Evolutionary conservation across 37 sponge, comb jelly and placozoan genomes (phyloP), one percentile per base, ranked within the genome.

Genomic region (Petrosia ficiformis): DNA sequence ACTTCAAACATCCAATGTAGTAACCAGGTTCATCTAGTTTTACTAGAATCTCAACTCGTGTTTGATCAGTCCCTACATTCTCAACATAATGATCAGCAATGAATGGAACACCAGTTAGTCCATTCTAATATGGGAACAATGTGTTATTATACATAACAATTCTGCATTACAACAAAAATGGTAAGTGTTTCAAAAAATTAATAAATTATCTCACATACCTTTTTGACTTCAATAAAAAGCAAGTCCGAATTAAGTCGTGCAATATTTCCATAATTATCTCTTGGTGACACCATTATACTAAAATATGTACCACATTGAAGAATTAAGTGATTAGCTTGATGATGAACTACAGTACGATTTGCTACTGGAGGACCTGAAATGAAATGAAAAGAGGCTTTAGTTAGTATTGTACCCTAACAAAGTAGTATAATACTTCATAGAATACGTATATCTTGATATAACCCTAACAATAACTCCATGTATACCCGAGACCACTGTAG

Each of bases 241-340:
- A 44, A 11, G 3, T 57, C 36, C 5, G 30, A 40, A 58, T 67
- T 33, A 48, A 68, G 34, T 19, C 22, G 11, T 26, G 76, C 40
- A 65, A 25, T 21, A 57, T 82, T 82, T 4, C 76, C 83, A 75
- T 42, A 75, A 28, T 26, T 26, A 52, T 82, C 83, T 69, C 67
- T 82, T 14, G 76, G 54, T 41, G 67, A 66, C 30, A 82, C 33
- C 0, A 56, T n/a, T 21, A 82, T 42, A 25, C 67, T 16, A 37
- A 75, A 41, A 38, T 74, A 82, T 8, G 67, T 5, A 34, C 70
- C 70, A 28, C 41, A n/a, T 2, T 35, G 37, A 4, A 57, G 54
- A 28, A 74, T 73, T 36, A 82, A 35, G 4, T 75, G 64, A 30
- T 66, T 21, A 54, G 29, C 42, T 40, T 29, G 60, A 19, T 65